A percentile compares a stretch with the other conserved stretches of the same genome.
These are phyloP conservation scores for Picus viridis DNA, from an alignment of 2,797 vertebrate genomes.

Conservation along the genomic window DNA sequence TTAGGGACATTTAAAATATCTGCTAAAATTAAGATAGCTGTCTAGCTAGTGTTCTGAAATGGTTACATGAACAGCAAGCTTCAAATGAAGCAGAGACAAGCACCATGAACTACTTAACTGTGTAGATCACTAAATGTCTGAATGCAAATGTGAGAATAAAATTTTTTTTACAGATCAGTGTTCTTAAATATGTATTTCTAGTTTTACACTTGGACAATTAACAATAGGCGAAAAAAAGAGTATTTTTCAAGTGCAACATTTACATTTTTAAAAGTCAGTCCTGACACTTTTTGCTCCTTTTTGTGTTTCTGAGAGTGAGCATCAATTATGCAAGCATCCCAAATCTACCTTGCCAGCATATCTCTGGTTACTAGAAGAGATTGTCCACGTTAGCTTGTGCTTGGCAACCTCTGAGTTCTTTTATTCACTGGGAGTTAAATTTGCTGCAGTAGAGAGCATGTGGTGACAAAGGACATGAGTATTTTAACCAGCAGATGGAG, in stretches of 20 bases:
- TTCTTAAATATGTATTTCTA: neutral
- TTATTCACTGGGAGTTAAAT: neutral
- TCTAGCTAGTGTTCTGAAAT: neutral
- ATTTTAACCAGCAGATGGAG: constrained; percentile 53
- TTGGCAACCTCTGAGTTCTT: neutral
- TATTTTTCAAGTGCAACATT: neutral
- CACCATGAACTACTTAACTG: neutral
- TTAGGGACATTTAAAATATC: neutral
- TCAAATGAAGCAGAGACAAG: neutral
- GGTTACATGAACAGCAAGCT: neutral
- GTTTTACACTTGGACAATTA: neutral
- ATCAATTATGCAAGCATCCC: neutral
- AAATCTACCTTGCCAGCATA: neutral
- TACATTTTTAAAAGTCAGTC: neutral
- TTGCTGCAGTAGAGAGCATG: neutral
- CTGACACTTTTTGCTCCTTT: neutral
- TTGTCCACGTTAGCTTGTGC: neutral
- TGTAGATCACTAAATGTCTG: neutral
- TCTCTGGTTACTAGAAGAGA: neutral
- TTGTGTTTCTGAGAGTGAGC: neutral
- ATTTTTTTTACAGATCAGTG: neutral
- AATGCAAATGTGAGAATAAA: neutral
- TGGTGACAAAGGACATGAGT: neutral
- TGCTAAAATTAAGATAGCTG: neutral
- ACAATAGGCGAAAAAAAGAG: neutral